Evolutionary conservation across 2,113 vertebrate genomes (phyloP).

Genomic region (Oophaga pumilio): DNA sequence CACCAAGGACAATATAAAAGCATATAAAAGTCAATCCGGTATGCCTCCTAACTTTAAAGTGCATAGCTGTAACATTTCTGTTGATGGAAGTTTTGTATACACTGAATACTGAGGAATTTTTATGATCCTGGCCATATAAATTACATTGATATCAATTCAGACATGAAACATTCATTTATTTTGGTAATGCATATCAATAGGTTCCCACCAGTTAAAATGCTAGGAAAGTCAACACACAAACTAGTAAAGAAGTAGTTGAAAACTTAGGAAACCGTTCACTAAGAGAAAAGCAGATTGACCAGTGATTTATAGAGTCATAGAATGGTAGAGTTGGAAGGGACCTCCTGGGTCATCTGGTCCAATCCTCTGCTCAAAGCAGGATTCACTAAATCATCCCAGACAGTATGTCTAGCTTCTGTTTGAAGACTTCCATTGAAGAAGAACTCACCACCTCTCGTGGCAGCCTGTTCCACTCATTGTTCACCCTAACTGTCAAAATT

Average conservation of each 20-base stretch:
- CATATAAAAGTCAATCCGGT: background rate
- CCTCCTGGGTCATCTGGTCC: no score
- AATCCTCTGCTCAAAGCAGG: no score
- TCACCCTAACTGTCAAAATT: no score
- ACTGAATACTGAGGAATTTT: conserved; percentile 30
- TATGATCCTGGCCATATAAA: conserved; percentile 20
- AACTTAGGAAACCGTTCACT: background rate
- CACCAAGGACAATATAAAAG: background rate
- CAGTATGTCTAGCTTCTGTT: no score
- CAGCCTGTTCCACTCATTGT: no score
- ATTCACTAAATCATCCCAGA: no score
- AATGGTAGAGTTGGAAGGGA: no score
- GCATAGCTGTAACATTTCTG: background rate
- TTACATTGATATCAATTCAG: conserved; percentile 27
- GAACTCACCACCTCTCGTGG: no score
- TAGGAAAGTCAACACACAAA: conserved; percentile 23
- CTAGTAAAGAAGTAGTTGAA: conserved; percentile 25
- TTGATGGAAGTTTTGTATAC: conserved; percentile 21
- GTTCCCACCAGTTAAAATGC: conserved; percentile 21
- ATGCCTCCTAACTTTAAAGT: background rate
- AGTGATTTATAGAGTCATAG: no score
- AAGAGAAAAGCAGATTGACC: background rate
- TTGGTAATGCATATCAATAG: conserved; percentile 42
- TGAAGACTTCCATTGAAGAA: no score
- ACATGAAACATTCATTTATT: conserved; percentile 38